Percentiles rank a stretch among this genome's conserved stretches.
Evolutionary conservation across 2,113 vertebrate species (phyloP).

Genomic region (Zootoca vivipara): DNA sequence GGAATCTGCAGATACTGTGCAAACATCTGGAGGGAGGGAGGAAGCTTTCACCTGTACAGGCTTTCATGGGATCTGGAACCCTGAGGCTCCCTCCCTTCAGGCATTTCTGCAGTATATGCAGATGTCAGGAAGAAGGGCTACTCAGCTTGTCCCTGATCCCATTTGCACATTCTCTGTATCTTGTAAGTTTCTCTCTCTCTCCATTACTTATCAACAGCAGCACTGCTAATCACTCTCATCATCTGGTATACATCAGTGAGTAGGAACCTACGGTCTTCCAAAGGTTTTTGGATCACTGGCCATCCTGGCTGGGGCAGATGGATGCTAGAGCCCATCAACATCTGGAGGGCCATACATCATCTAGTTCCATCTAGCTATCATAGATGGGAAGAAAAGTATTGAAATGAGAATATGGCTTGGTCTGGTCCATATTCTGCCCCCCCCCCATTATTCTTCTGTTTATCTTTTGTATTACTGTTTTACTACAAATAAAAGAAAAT

Average conservation of each 20-base stretch:
- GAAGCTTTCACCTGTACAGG: no score
- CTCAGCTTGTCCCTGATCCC: not conserved
- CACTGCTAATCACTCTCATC: not conserved
- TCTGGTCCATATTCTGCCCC: not conserved
- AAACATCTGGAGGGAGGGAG: no score
- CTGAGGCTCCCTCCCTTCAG: no score
- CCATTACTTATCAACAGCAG: not conserved
- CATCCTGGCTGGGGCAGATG: not conserved
- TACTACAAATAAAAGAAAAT: not conserved
- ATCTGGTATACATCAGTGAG: not conserved
- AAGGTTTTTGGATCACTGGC: not conserved
- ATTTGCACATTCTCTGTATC: not conserved
- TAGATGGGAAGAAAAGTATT: not conserved
- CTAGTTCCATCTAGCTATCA: not conserved
- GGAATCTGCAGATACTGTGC: no score
- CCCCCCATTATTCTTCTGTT: not conserved
- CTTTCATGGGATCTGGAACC: no score
- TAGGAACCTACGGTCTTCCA: not conserved
- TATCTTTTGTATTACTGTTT: not conserved
- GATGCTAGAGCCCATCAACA: not conserved
- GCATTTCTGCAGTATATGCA: not conserved
- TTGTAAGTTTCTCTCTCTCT: not conserved
- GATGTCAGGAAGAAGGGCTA: not conserved
- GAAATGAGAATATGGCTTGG: not conserved
- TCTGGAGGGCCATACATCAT: no score